Evolutionary conservation across 35 echinoderm and acorn worm genomes (phyloP).

Genomic region (Amphiura filiformis): DNA sequence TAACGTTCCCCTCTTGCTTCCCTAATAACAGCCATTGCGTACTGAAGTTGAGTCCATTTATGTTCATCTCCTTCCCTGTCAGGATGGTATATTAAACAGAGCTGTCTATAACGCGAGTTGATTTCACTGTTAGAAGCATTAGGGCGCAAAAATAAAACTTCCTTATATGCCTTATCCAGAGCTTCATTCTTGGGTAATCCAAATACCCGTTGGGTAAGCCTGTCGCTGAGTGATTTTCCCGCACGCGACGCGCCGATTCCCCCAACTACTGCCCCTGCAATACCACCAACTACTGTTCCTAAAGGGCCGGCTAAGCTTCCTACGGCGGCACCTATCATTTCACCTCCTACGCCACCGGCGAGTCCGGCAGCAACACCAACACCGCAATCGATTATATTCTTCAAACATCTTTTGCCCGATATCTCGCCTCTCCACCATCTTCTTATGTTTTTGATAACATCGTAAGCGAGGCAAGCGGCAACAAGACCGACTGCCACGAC

Average conservation of each 20-base stretch:
- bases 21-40: neutral
- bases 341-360: slow-evolving; percentile 1
- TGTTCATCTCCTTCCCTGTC: neutral
- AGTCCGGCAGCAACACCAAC: neutral
- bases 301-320: neutral
- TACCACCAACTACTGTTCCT: neutral
- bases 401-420: slow-evolving; percentile 16
- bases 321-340: neutral
- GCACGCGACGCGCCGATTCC: neutral
- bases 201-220: neutral
- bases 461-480: neutral
- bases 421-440: slow-evolving; percentile 27
- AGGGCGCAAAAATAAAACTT: neutral
- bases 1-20: neutral
- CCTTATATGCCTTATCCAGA: slow-evolving; percentile 22
- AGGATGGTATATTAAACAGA: neutral
- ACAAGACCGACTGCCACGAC: neutral
- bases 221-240: neutral
- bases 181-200: neutral
- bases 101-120: neutral
- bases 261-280: neutral
- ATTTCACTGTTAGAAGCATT: slow-evolving; percentile 9
- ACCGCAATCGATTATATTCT: neutral
- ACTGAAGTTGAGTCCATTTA: neutral
- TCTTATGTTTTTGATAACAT: neutral